Evolutionary conservation across 2,797 vertebrate genomes (phyloP), one percentile per base, ranked within the genome.

Genomic region (Peromyscus melanophrys): DNA sequence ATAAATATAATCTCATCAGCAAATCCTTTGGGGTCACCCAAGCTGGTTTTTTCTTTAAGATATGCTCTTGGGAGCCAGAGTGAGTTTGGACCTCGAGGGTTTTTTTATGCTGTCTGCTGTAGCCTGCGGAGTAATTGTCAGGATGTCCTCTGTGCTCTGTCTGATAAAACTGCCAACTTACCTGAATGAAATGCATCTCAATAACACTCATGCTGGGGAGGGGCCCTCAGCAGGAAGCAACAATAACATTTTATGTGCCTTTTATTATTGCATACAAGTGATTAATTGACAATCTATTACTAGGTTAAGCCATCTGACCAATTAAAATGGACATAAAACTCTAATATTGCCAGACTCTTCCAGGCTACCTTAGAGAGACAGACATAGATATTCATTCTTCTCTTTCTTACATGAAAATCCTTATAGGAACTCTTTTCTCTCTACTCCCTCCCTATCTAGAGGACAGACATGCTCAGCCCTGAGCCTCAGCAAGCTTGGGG

Each of bases 291-390:
- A 69, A 96, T 92, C 96, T 94, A 95, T 96, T 94, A 61, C 83
- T 94, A 93, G 65, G 89, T 96, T 97, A 94, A 96, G 83, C 94
- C 61, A 97, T 84, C 89, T 82, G 96, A 97, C 95, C 83, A 96
- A 96, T 96, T 96, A 95, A 98, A 97, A 97, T 83, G 92, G 95
- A 95, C 92, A 95, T 97, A 97, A 97, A 97, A 96, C 84, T 95
- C 90, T 93, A 95, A 94, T 59, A 94, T 63, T 91, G 59, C 65
- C 90, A 95, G 88, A 59, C 43, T 94, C 49, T 92, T 92, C 59
- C 0, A 0, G 85, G 61, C 23, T 84, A 83, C 69, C 59, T 55
- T 23, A 85, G 59, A 95, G 12, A 89, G 93, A 81, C 23, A 69
- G 77, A 78, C 63, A 82, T 59, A 73, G 85, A 52, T 37, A 75